Percentiles rank a stretch among this genome's conserved stretches.
Conservation (phyloP, 2,888 invertebrate species). For the Spilarctia lutea region DNA sequence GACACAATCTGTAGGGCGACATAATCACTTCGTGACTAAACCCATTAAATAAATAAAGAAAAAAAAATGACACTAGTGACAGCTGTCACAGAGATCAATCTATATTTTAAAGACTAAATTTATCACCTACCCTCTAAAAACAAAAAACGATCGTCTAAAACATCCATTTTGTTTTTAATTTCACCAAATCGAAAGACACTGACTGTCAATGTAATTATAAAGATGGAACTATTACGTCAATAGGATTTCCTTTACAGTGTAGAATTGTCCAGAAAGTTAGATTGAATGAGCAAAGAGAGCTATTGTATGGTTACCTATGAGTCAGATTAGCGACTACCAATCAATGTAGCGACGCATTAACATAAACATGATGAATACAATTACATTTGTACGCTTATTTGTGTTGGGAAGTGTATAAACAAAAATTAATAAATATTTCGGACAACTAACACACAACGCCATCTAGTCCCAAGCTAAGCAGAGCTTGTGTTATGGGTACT, state of each 20-base stretch:
- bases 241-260: neutral
- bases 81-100: too few relatives aligned
- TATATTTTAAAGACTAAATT: too few relatives aligned
- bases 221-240: slow-evolving; percentile 18
- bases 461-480: too few relatives aligned
- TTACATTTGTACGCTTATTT: neutral
- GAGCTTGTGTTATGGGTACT: too few relatives aligned
- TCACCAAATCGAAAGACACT: neutral
- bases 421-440: too few relatives aligned
- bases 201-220: neutral
- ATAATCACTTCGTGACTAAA: too few relatives aligned
- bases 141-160: too few relatives aligned
- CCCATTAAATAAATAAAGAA: too few relatives aligned
- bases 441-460: too few relatives aligned
- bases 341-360: slow-evolving; percentile 11
- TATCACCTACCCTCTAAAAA: too few relatives aligned
- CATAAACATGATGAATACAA: neutral
- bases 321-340: neutral
- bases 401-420: neutral
- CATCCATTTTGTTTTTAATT: neutral
- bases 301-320: neutral
- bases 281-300: neutral
- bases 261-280: slow-evolving; percentile 16
- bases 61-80: too few relatives aligned
- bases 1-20: too few relatives aligned